Evolutionary conservation across 1,140 invertebrate genomes (phyloP).

Genomic region (Saccostrea echinata): DNA sequence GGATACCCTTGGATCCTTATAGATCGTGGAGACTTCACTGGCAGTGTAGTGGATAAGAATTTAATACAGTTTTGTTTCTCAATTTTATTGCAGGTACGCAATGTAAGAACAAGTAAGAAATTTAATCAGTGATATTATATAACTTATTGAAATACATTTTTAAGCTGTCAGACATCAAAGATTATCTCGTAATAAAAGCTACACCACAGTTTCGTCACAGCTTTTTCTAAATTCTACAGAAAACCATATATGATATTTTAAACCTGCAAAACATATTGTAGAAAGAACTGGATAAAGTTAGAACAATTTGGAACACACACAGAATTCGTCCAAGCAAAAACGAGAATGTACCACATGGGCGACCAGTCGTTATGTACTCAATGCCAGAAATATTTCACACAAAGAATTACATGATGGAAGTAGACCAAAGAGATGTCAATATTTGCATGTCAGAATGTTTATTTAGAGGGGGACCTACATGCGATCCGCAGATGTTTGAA

Average conservation of each 20-base stretch:
- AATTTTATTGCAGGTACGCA: constrained; percentile 49
- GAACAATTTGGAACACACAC: constrained; percentile 4
- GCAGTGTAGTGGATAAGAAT: constrained; percentile 54
- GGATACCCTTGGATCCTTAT: constrained; percentile 40
- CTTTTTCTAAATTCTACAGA: no score
- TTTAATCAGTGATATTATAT: no score
- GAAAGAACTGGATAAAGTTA: neutral
- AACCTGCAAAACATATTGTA: neutral
- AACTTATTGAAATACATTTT: no score
- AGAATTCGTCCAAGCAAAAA: constrained; percentile 31
- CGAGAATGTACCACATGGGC: neutral
- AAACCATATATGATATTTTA: no score
- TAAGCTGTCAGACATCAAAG: no score
- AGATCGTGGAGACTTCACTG: constrained; percentile 47
- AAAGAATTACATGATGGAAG: neutral
- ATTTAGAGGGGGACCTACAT: neutral
- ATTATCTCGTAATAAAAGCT: no score
- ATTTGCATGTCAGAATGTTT: constrained; percentile 11
- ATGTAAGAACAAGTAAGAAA: no score
- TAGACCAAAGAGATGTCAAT: neutral
- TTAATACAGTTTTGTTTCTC: constrained; percentile 59
- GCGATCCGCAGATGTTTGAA: constrained; percentile 19
- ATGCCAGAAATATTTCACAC: constrained; percentile 15
- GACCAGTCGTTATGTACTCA: neutral
- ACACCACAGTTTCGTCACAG: no score